A percentile compares a stretch with the other conserved stretches of the same genome.
These are phyloP conservation scores for Brachypalpus laphriformis DNA, from an alignment of 2,888 invertebrate genomes.

Conservation along the genomic window DNA sequence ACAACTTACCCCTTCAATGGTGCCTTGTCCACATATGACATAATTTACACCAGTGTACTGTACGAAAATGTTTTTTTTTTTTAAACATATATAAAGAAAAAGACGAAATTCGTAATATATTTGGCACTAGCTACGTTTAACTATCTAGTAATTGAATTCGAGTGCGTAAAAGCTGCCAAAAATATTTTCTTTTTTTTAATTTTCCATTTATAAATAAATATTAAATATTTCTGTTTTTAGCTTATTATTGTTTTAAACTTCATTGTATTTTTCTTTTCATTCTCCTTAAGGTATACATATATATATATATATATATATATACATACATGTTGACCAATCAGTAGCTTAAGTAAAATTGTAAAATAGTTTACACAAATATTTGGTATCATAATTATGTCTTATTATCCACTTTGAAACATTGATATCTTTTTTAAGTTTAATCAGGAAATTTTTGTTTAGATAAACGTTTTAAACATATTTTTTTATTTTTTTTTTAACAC, in stretches of 20 bases:
- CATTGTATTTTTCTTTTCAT: conserved; percentile 29
- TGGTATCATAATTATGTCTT: conserved; percentile 72
- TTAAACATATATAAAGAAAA: neutral
- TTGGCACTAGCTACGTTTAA: conserved; percentile 71
- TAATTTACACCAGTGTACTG: too few relatives aligned
- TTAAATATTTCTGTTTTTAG: conserved; percentile 7
- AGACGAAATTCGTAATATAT: conserved; percentile 38
- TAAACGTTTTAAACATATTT: conserved; percentile 47
- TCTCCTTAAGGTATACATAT: conserved; percentile 6
- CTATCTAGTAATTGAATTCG: conserved; percentile 69
- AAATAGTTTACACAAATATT: conserved; percentile 68
- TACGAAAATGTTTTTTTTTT: neutral
- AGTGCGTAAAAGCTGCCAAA: conserved; percentile 69
- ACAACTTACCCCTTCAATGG: too few relatives aligned
- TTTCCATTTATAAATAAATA: conserved; percentile 22
- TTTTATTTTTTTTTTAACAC: conserved; percentile 31
- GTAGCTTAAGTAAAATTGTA: conserved; percentile 59
- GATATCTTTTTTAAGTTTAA: conserved; percentile 50
- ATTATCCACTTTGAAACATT: conserved; percentile 63
- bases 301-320: neutral
- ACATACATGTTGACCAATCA: conserved; percentile 46
- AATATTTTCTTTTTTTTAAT: conserved; percentile 39
- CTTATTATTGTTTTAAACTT: conserved; percentile 2
- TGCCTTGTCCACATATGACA: too few relatives aligned
- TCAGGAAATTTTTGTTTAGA: conserved; percentile 42